Evolutionary conservation across 1,140 invertebrate species (phyloP).

Genomic region (Cepaea nemoralis): DNA sequence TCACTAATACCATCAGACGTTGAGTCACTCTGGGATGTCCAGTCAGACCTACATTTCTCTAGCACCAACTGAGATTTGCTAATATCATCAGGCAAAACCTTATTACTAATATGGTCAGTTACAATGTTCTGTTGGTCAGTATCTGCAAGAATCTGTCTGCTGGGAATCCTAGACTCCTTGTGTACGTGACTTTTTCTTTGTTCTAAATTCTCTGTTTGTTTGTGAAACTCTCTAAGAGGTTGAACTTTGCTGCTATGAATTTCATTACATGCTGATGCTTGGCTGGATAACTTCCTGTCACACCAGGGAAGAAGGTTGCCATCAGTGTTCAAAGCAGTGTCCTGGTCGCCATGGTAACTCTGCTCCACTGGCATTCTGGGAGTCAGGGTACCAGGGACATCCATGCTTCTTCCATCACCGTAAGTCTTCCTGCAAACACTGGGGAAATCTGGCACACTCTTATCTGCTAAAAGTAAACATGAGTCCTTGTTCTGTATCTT

Average conservation of each 20-base stretch:
- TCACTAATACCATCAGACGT: too few relatives aligned
- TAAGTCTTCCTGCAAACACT: not conserved
- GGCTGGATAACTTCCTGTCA: not conserved
- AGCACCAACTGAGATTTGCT: not conserved
- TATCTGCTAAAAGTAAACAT: not conserved
- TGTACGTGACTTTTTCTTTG: not conserved
- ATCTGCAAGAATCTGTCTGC: not conserved
- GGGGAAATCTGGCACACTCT: not conserved
- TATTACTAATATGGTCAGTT: not conserved
- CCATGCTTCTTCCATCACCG: not conserved
- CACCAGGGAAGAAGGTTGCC: not conserved
- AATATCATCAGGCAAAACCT: not conserved
- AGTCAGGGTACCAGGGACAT: not conserved
- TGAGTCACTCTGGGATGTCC: not conserved
- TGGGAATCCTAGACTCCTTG: not conserved
- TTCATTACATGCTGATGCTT: not conserved
- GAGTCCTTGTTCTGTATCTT: not conserved
- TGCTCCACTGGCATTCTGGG: conserved; percentile 9
- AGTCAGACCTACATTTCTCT: not conserved
- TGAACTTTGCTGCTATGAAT: not conserved
- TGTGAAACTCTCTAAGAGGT: not conserved
- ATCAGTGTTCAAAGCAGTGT: not conserved
- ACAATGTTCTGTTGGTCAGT: not conserved
- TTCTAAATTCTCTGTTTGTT: not conserved
- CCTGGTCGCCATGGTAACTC: not conserved